These are phyloP conservation scores for Lateolabrax maculatus DNA, from an alignment of 2,797 vertebrate genomes.

Conservation along the genomic window DNA sequence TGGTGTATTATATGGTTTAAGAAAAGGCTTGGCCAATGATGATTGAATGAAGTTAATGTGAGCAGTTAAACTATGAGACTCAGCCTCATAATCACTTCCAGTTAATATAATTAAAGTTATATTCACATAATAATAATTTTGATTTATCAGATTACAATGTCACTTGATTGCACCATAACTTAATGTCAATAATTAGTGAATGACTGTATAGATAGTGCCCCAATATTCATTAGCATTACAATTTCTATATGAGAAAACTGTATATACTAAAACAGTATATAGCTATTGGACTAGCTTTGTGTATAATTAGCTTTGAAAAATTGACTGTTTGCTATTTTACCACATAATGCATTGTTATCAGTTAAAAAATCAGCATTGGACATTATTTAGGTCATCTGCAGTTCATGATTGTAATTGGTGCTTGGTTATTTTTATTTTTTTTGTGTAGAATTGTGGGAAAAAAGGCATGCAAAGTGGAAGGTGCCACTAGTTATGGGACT, in stretches of 20 bases:
- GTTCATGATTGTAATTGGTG: background rate
- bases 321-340: too few species aligned
- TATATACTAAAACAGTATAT: background rate
- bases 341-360: background rate
- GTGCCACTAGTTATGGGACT: background rate
- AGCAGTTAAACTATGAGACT: constrained; percentile 30
- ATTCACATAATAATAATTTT: constrained; percentile 21
- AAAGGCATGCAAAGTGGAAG: background rate
- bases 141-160: constrained; percentile 29
- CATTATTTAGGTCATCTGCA: background rate
- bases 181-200: constrained; percentile 9
- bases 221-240: background rate
- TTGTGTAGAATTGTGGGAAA: background rate
- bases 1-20: constrained; percentile 36
- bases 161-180: background rate
- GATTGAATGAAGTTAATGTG: constrained; percentile 31
- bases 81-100: constrained; percentile 7
- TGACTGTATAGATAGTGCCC: background rate
- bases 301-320: background rate
- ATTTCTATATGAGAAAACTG: background rate
- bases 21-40: constrained; percentile 1
- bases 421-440: background rate
- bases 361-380: background rate
- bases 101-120: constrained; percentile 23
- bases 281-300: constrained; percentile 2